A percentile compares a stretch with the other conserved stretches of the same genome.
These are phyloP conservation scores for Rhyzopertha dominica DNA, from an alignment of 1,140 invertebrate species.

Conservation along the genomic window DNA sequence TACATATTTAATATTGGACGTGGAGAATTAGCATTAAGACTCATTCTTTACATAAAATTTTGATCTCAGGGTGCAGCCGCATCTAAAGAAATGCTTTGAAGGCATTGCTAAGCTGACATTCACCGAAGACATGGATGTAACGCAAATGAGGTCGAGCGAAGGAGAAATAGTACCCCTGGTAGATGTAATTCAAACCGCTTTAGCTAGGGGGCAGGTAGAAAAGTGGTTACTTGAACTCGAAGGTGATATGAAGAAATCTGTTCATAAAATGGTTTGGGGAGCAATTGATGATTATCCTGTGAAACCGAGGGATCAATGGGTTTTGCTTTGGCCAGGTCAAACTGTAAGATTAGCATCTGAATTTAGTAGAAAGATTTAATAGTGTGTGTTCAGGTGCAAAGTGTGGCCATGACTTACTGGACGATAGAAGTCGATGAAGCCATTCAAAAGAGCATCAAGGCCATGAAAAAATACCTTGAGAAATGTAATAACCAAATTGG, in stretches of 20 bases:
- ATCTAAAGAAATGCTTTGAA: conserved; percentile 96
- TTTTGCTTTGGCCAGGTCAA: conserved; percentile 85
- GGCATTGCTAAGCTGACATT: conserved; percentile 84
- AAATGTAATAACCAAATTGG: conserved; percentile 68
- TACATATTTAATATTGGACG: too few species aligned
- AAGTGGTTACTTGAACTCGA: conserved; percentile 95
- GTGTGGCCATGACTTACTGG: conserved; percentile 85
- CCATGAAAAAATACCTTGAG: conserved; percentile 52
- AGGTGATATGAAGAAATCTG: conserved; percentile 81
- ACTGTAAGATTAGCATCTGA: conserved; percentile 46
- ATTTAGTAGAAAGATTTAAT: conserved; percentile 6
- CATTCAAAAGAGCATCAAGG: conserved; percentile 54
- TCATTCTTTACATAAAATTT: too few species aligned
- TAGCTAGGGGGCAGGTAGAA: conserved; percentile 92
- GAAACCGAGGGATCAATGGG: conserved; percentile 70
- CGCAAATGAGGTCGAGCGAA: conserved; percentile 85
- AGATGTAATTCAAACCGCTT: conserved; percentile 77
- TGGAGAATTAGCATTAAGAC: too few species aligned
- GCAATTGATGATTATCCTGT: conserved; percentile 65
- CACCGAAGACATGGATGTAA: conserved; percentile 81
- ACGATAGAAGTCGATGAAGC: conserved; percentile 77
- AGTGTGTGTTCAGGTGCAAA: conserved; percentile 58
- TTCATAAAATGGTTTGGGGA: conserved; percentile 63
- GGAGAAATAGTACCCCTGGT: conserved; percentile 76
- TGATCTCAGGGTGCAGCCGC: conserved; percentile 80